Base-by-base conservation (phyloP, 2,113 vertebrate genomes). In the Tetraodon nigroviridis region DNA sequence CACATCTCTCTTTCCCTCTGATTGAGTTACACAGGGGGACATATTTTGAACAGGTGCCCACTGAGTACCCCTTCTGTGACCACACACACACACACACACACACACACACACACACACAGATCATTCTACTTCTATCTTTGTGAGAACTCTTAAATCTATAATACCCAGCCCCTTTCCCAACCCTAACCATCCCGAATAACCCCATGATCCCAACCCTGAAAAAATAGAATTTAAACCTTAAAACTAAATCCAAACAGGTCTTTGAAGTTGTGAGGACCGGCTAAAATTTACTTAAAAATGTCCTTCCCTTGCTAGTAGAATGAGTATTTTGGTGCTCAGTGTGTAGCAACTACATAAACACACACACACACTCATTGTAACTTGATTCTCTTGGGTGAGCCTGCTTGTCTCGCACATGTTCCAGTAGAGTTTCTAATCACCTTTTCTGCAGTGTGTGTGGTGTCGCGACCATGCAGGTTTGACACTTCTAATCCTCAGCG, bases 41-140 rank as follows among this genome's bases (percentile, higher is more conserved):
- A 71, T 62, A 71, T 86, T 82, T 82, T 80, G 69, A 84, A 86
- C 79, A 81, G 82, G 81, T 85, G 82, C 81, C 80, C 74, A 44
- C 67, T 63, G 48, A 65, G 32, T 37, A 61, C 66, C 57, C 37
- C 53, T 50, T 50, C 67, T 50, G 22, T 24, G 57, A 20, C 5
- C 57, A 24, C 57, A 56, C 21, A 40, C 55, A 48, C 64, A 51
- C 69, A 54, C 64, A 54, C 69, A 60, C 58, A 53, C 44, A n/a
- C 44, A 45, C 44, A 45, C 44, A 45, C 42, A 45, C 42, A 10
- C 42, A 45, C 42, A 45, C 42, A 27, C 24, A 27, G 24, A 27
- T 27, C 24, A 4, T 27, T 27, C 1, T 3, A 27, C 24, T 27
- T 27, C 24, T 27, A 27, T 27, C 24, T 27, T 27, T 27, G 24